Evolutionary conservation across 2,113 vertebrate genomes (phyloP), one percentile per base, ranked within the genome.

Genomic region (Haplotaxodon microlepis): DNA sequence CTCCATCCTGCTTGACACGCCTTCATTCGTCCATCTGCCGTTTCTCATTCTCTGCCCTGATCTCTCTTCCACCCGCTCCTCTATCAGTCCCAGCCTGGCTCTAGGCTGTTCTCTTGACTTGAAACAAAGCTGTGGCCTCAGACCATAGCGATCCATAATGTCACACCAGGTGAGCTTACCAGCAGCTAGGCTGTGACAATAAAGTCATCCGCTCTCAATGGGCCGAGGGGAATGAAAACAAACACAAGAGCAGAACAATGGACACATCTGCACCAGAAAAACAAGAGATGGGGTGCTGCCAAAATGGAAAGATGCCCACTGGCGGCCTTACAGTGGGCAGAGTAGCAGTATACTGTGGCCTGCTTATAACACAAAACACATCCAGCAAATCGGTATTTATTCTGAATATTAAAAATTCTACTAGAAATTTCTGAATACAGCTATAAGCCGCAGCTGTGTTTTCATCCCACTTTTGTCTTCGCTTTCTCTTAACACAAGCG

Each of bases 131-230:
- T 5, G 3, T 31, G 71, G 76, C 85, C 83, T 85, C 73, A 24
- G 73, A 91, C 83, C 71, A 51, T 8, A 88, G 81, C 42, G 24
- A 57, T 90, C 82, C 9, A 8, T 85, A 90, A 89, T 85, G 90
- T 84, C 86, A 82, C 78, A 81, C 84, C 92, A 94, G 90, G 91
- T 93, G 80, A 92, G 57, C 87, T 81, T 42, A 87, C 86, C 88
- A 80, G 61, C 40, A 84, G 90, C 73, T 38, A 24, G 51, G 87
- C 53, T 51, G 85, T 10, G 63, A 86, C 47, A 91, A 93, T 90
- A 88, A 89, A 92, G 89, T 76, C 83, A 90, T 90, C 89, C 5
- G 5, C 59, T 86, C 82, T 89, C 40, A 76, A 53, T 13, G 82
- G 79, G 45, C 54, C 56, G 2, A 81, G 63, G 84, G 80, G 57